phyloP scores from a whole-genome alignment of 2,797 vertebrate species.

The Tympanoctomys barrerae region DNA sequence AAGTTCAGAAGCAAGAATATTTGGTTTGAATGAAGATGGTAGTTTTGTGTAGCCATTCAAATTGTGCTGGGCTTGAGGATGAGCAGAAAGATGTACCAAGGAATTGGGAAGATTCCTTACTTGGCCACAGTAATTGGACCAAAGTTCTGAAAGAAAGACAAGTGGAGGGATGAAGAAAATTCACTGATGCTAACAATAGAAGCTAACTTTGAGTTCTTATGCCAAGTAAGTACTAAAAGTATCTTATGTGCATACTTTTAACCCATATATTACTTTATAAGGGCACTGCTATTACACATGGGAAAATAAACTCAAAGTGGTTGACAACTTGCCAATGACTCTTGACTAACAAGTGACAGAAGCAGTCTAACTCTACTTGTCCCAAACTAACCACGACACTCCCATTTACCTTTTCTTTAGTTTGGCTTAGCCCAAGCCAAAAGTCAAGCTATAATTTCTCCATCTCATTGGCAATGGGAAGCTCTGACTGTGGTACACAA shows the following conservation, averaged over 20 bases:
- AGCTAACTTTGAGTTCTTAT: background rate
- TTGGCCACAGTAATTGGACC: background rate
- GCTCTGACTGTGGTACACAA: background rate
- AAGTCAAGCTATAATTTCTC: background rate
- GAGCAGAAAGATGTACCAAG: background rate
- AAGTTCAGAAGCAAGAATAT: slow-evolving; percentile 37
- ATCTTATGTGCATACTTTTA: background rate
- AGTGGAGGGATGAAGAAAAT: background rate
- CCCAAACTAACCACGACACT: background rate
- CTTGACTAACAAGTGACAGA: background rate
- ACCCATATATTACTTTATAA: background rate
- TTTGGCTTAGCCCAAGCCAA: background rate
- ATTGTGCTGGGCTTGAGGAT: background rate
- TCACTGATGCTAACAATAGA: background rate
- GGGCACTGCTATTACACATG: background rate
- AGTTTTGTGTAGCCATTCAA: background rate
- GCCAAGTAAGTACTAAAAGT: background rate
- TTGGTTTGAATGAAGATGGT: slow-evolving; percentile 13
- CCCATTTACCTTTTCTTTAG: background rate
- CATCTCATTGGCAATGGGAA: background rate
- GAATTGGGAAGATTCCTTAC: background rate
- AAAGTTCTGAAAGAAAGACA: background rate
- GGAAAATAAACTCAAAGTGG: background rate
- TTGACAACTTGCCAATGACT: background rate
- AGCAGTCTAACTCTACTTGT: background rate